Evolutionary conservation across 1,140 invertebrate species (phyloP).

Genomic region (Brachionus koreanus): DNA sequence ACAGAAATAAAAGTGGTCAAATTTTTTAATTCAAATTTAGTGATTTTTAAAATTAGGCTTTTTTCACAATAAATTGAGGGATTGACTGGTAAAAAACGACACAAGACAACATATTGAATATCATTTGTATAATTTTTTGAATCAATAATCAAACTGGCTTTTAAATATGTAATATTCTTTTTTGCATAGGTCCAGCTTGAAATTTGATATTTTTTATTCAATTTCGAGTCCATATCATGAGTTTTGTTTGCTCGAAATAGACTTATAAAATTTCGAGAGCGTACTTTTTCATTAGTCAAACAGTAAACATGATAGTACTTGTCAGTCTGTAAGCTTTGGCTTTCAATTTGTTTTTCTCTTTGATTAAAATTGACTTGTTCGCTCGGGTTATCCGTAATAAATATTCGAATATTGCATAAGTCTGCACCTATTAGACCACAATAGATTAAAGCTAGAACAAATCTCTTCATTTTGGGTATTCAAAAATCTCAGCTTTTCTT

Average conservation of each 20-base stretch:
- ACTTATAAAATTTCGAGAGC: conserved; percentile 18
- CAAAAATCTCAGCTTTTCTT: neutral
- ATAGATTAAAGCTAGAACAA: neutral
- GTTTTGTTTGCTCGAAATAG: neutral
- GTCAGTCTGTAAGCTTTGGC: neutral
- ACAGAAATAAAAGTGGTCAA: neutral
- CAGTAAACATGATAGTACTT: conserved; percentile 27
- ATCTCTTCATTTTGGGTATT: neutral
- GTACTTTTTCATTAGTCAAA: conserved; percentile 27
- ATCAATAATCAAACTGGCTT: neutral
- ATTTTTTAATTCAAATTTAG: neutral
- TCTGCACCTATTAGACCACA: neutral
- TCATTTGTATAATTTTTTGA: neutral
- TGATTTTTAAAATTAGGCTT: neutral
- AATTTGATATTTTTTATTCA: conserved; percentile 24
- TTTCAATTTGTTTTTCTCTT: neutral
- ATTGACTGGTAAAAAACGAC: neutral
- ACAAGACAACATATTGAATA: neutral
- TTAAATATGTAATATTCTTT: conserved; percentile 14
- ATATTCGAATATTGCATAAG: conserved; percentile 7
- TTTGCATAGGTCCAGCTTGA: neutral
- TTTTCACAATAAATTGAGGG: conserved; percentile 25
- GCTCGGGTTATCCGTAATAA: neutral
- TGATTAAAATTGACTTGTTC: neutral
- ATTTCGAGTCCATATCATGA: neutral